Evolutionary conservation across 2,113 vertebrate species (phyloP).

Genomic region (Limanda limanda): DNA sequence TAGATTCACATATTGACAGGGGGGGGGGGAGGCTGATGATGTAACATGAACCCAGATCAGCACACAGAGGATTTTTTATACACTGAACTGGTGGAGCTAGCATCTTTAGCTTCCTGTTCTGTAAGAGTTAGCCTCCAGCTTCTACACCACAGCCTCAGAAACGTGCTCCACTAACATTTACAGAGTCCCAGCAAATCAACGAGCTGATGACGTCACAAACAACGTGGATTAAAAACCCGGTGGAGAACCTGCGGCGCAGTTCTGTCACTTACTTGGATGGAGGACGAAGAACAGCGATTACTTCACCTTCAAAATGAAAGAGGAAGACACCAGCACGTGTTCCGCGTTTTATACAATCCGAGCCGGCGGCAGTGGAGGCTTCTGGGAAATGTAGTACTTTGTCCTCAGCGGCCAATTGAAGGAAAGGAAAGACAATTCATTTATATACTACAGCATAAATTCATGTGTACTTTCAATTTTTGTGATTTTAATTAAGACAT

Average conservation of each 20-base stretch:
- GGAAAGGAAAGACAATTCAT: no score
- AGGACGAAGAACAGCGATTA: not conserved
- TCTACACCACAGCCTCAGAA: not conserved
- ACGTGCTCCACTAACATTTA: no score
- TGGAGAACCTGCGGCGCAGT: rapidly evolving
- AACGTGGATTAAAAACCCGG: not conserved
- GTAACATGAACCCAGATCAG: not conserved
- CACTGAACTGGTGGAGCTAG: no score
- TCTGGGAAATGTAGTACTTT: constrained; percentile 66
- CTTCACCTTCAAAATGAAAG: constrained; percentile 69
- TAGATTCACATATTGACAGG: no score
- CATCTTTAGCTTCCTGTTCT: no score
- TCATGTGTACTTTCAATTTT: not conserved
- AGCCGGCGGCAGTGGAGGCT: not conserved
- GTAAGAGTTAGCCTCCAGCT: no score
- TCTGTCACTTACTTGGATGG: constrained; percentile 34
- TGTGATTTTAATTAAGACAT: not conserved
- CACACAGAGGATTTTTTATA: no score
- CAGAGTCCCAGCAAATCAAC: not conserved
- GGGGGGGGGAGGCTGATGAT: not conserved
- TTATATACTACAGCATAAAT: no score
- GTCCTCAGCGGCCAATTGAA: no score
- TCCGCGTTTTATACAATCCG: not conserved
- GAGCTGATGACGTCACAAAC: not conserved
- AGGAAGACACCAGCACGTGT: not conserved